phyloP scores from a whole-genome alignment of 2,113 vertebrate genomes.

The Rhombomys opimus region DNA sequence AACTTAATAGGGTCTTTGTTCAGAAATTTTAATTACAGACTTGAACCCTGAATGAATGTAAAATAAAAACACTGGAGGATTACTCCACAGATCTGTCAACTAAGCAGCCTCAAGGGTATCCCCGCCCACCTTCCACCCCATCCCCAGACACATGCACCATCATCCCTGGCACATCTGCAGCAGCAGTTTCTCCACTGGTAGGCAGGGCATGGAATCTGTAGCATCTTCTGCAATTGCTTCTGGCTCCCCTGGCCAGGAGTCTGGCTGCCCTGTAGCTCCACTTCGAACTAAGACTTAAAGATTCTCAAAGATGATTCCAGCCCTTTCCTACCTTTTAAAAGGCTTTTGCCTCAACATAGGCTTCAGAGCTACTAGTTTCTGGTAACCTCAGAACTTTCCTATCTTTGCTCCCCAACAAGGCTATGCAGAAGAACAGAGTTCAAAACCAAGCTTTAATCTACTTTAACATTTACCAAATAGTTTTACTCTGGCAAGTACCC shows the following conservation, averaged over 20 bases:
- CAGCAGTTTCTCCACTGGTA: neutral
- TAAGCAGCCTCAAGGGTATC: neutral
- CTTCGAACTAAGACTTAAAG: slow-evolving; percentile 26
- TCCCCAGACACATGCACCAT: no score
- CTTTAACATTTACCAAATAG: slow-evolving; percentile 44
- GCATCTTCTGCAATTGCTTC: neutral
- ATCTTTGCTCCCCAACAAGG: slow-evolving; percentile 56
- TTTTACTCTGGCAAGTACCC: slow-evolving; percentile 1
- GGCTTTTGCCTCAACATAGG: neutral
- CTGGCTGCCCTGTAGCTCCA: neutral
- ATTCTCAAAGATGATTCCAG: neutral
- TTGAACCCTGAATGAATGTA: slow-evolving; percentile 36
- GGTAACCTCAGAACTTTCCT: neutral
- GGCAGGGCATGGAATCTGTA: neutral
- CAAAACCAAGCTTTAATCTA: slow-evolving; percentile 50
- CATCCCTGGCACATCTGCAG: neutral
- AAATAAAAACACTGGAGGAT: slow-evolving; percentile 50
- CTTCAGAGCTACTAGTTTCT: neutral
- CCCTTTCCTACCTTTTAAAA: neutral
- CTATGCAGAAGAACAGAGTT: slow-evolving; percentile 15
- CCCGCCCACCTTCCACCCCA: neutral
- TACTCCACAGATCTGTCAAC: slow-evolving; percentile 15
- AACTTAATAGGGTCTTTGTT: slow-evolving; percentile 67
- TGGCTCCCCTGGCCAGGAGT: slow-evolving; percentile 34
- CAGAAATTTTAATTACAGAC: slow-evolving; percentile 67